phyloP scores from a whole-genome alignment of 2,113 vertebrate species.

The Helogale parvula region DNA sequence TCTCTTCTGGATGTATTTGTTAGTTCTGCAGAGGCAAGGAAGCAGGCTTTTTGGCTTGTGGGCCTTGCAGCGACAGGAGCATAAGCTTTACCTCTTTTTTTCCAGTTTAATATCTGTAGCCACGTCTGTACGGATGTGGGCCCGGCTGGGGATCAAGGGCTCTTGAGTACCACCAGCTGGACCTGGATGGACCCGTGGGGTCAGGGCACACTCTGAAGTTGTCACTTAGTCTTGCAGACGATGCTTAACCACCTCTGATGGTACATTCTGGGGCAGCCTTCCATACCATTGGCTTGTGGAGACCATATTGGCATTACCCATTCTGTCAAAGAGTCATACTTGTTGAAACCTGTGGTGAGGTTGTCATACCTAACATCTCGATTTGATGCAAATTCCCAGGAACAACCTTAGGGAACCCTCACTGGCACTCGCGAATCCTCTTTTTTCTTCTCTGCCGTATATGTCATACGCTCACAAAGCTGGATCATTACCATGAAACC shows the following conservation, averaged over 20 bases:
- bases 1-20: neutral
- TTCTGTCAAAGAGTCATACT: neutral
- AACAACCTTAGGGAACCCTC: neutral
- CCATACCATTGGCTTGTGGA: neutral
- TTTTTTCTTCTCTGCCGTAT: neutral
- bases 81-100: neutral
- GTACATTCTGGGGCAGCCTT: neutral
- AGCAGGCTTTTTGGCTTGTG: neutral
- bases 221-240: neutral
- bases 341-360: neutral
- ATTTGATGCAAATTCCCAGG: neutral
- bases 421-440: neutral
- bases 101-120: neutral
- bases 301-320: neutral
- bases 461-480: neutral
- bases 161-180: neutral
- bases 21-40: neutral
- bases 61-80: neutral
- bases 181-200: neutral
- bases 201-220: too few species aligned
- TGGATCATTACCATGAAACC: neutral
- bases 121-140: fast-evolving
- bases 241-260: neutral
- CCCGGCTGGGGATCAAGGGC: neutral
- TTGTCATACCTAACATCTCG: neutral